phyloP scores from a whole-genome alignment of 2,113 vertebrate genomes.

The Hepsetus odoe region DNA sequence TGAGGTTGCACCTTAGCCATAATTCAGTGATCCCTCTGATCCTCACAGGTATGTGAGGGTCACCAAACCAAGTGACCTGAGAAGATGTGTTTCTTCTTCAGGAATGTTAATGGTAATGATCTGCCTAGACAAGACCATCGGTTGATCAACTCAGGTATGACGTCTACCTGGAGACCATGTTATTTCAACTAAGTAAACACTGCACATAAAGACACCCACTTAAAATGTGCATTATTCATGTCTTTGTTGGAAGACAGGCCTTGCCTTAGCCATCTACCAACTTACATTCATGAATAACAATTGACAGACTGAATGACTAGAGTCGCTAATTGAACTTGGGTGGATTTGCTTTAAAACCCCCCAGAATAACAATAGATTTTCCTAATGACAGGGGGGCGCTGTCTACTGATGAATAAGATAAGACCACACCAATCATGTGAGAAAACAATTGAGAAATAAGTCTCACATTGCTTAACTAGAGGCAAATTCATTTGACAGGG shows the following conservation, averaged over 20 bases:
- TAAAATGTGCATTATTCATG: constrained; percentile 28
- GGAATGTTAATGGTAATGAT: constrained; percentile 44
- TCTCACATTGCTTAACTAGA: not conserved
- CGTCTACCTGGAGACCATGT: not conserved
- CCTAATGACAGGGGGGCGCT: not conserved
- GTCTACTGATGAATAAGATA: not conserved
- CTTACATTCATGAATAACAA: constrained; percentile 40
- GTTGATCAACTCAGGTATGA: not conserved
- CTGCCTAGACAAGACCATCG: not conserved
- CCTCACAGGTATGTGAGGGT: constrained; percentile 26
- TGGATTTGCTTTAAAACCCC: not conserved
- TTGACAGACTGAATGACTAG: not conserved
- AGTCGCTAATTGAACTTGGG: not conserved
- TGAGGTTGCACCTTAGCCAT: not conserved
- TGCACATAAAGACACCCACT: not conserved
- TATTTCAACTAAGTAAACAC: constrained; percentile 4
- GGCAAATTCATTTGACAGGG: no score
- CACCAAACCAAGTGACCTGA: constrained; percentile 21
- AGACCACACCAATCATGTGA: not conserved
- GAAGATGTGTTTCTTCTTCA: not conserved
- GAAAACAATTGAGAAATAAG: not conserved
- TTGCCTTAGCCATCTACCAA: not conserved
- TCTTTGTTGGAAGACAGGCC: not conserved
- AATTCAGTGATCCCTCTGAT: not conserved
- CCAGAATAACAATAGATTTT: not conserved